Conservation (phyloP, 2,797 vertebrate genomes). For the Otus scops region DNA sequence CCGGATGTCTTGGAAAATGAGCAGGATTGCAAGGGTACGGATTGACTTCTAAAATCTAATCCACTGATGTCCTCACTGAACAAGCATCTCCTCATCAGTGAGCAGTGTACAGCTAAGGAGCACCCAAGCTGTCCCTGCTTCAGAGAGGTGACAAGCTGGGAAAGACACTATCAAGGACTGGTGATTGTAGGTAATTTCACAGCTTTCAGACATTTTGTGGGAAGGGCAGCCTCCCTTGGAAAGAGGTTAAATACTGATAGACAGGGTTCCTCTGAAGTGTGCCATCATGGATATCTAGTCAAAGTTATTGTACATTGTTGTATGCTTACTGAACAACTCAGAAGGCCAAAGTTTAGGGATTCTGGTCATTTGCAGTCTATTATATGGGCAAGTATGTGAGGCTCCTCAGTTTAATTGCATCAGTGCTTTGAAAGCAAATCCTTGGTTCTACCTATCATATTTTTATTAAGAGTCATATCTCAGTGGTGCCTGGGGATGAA, state of each 20-base stretch:
- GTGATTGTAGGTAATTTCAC: background rate
- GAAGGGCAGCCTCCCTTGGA: background rate
- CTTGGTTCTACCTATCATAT: background rate
- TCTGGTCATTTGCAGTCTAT: background rate
- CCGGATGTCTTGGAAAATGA: background rate
- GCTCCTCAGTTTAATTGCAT: background rate
- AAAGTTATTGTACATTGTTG: background rate
- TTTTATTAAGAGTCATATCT: background rate
- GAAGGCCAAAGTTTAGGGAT: background rate
- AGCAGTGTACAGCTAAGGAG: background rate
- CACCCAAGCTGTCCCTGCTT: background rate
- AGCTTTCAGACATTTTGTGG: background rate
- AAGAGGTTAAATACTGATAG: background rate
- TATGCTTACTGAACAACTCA: background rate
- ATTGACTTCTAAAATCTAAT: background rate
- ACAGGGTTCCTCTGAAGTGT: background rate
- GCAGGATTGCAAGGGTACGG: background rate
- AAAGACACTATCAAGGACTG: background rate
- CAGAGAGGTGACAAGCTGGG: background rate
- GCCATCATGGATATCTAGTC: background rate
- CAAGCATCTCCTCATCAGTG: fast-evolving
- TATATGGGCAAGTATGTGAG: background rate
- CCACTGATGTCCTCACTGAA: background rate
- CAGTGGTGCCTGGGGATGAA: background rate
- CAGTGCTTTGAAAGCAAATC: background rate